Percentiles rank a stretch among this genome's conserved stretches.
Conservation (phyloP, 2,797 vertebrate species). For the Rhyacichthys aspro region DNA sequence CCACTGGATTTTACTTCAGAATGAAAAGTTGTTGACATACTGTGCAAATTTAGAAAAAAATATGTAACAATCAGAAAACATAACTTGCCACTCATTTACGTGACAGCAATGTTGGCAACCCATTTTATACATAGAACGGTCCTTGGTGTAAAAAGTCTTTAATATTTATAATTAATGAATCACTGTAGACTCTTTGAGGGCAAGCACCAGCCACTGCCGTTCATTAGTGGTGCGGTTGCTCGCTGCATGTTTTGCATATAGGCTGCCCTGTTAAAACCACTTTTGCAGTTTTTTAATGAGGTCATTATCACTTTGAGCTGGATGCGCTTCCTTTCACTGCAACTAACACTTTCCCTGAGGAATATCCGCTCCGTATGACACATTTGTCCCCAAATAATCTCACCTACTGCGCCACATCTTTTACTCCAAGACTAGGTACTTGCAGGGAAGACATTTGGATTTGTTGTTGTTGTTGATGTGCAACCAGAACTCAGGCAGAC, state of each 20-base stretch:
- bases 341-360: slow-evolving; percentile 30
- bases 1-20: no score
- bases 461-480: slow-evolving; percentile 38
- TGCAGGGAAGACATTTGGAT: slow-evolving; percentile 22
- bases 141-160: not conserved
- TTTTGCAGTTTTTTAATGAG: slow-evolving; percentile 52
- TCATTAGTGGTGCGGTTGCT: slow-evolving; percentile 17
- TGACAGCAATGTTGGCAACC: no score
- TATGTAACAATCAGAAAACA: no score
- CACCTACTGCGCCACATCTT: slow-evolving; percentile 30
- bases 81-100: no score
- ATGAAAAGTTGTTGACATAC: no score
- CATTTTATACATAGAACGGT: no score
- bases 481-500: slow-evolving; percentile 22
- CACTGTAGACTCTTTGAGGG: not conserved
- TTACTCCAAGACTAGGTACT: slow-evolving; percentile 30
- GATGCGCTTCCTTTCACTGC: slow-evolving; percentile 47
- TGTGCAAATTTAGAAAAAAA: no score
- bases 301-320: slow-evolving; percentile 59
- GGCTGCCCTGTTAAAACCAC: slow-evolving; percentile 36
- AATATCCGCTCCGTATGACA: slow-evolving; percentile 22
- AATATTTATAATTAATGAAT: not conserved
- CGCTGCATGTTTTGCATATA: slow-evolving; percentile 43
- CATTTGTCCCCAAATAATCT: slow-evolving; percentile 51
- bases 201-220: not conserved